Evolutionary conservation across 1,140 invertebrate species (phyloP).

Genomic region (Uloborus diversus): DNA sequence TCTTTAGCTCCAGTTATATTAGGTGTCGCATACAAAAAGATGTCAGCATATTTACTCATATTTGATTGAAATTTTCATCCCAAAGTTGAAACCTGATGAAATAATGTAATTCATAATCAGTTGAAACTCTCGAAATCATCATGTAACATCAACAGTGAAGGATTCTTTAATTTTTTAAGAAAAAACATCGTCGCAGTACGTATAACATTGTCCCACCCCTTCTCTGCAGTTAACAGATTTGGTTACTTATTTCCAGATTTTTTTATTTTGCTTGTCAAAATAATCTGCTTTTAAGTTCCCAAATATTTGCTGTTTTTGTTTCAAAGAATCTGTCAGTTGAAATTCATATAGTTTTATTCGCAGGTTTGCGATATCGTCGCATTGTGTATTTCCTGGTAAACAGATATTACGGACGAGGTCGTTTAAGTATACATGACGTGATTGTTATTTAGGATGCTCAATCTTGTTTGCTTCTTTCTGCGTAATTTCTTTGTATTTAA

Average conservation of each 20-base stretch:
- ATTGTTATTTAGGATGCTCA: conserved; percentile 43
- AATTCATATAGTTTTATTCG: too few relatives aligned
- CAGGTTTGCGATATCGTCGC: conserved; percentile 14
- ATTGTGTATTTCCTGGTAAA: conserved; percentile 48
- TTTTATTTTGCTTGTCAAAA: background rate
- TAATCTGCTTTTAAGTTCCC: too few relatives aligned
- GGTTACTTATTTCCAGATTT: conserved; percentile 17
- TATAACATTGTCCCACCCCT: conserved; percentile 48
- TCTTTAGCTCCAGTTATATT: conserved; percentile 12
- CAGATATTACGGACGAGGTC: conserved; percentile 41
- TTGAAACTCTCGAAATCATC: too few relatives aligned
- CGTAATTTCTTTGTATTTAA: background rate
- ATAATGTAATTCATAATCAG: too few relatives aligned
- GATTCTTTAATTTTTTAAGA: background rate
- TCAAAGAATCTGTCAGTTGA: too few relatives aligned
- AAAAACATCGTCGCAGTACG: conserved; percentile 45
- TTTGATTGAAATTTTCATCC: background rate
- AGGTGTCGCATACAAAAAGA: conserved; percentile 12
- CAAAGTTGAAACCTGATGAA: too few relatives aligned
- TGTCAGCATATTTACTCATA: conserved; percentile 38
- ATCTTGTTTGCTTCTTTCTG: conserved; percentile 9
- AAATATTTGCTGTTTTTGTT: too few relatives aligned
- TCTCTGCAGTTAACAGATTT: conserved; percentile 1
- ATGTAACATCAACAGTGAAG: too few relatives aligned
- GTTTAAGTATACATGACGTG: conserved; percentile 51